A percentile compares a stretch with the other conserved stretches of the same genome.
Evolutionary conservation across 2,113 vertebrate genomes (phyloP).

Genomic region (Halcyon malimbica): DNA sequence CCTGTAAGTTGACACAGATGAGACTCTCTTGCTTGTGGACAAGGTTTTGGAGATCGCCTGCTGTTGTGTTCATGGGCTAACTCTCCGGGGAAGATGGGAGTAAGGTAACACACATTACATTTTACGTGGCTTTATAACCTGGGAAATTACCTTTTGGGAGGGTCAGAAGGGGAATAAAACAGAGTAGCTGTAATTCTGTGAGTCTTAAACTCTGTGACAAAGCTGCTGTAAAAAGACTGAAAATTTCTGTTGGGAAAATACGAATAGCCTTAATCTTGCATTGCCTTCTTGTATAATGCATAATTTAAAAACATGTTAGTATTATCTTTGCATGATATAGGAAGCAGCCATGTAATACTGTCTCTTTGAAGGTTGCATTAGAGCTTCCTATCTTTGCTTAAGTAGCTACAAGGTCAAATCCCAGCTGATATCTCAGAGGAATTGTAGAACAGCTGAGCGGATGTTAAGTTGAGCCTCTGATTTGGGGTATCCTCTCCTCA

Average conservation of each 20-base stretch:
- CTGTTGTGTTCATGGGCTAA: not conserved
- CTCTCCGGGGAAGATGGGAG: not conserved
- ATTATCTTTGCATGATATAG: not conserved
- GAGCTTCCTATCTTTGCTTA: not conserved
- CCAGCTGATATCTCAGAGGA: not conserved
- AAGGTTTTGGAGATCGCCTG: not conserved
- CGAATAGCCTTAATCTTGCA: not conserved
- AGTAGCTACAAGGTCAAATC: not conserved
- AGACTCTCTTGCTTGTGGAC: not conserved
- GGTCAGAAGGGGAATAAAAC: not conserved
- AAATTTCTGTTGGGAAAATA: not conserved
- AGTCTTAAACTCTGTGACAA: not conserved
- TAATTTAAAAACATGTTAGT: not conserved
- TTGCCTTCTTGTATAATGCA: not conserved
- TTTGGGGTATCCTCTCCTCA: not conserved
- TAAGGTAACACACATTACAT: fast-evolving
- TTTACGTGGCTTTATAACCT: not conserved
- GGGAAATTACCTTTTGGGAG: not conserved
- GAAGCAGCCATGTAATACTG: not conserved
- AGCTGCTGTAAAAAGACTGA: not conserved
- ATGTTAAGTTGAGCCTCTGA: not conserved
- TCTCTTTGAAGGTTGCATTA: not conserved
- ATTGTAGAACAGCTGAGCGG: not conserved
- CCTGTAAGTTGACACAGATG: not conserved
- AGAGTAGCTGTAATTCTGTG: not conserved